Base-by-base conservation (phyloP, 2,888 invertebrate species). In the Apomyelois bistriatella region DNA sequence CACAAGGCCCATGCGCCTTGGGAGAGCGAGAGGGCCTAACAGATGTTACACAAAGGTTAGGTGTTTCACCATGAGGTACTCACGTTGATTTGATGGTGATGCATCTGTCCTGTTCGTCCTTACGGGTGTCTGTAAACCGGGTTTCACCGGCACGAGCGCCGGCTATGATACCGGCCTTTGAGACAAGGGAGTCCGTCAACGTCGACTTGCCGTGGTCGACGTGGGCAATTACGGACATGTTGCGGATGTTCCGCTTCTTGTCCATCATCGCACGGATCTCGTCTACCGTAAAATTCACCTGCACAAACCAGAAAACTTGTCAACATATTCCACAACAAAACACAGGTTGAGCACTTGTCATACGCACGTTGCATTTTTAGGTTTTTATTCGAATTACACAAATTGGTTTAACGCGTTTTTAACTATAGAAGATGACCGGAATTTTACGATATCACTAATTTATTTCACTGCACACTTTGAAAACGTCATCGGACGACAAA, bases 221-320 rank as follows among this genome's bases (percentile, higher is more conserved):
- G 92, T 99, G 99, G 75, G 99, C 99, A 86, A 99, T 99, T 91
- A 99, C 99, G 83, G 99, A 99, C 99, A 99, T 99, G 93, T 99
- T 99, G 86, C 99, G 95, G 93, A 99, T 99, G 89, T 99, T 99
- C 93, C 93, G 94, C 94, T 99, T 99, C 91, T 97, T 97, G 97
- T 99, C 99, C 99, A 99, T 99, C 95, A 99, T 97, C 86, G 81
- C 92, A 92, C 99, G 97, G 93, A 99, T 99, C 93, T 99, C 98
- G 93, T 99, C 99, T 92, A 99, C 97, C 68, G 99, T 99, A 92
- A 99, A 99, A 95, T 99, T 99, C 95, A 99, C 99, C 99, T 99
- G 86, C 64, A 70, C 74, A 86, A 79, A 85, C 71, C 74, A 80
- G 70, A 79, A 79, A 77, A 79, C 68, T 72, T 57, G 64, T 84